Conservation (phyloP, 2,888 invertebrate genomes). For the Drosophila limbata region DNA sequence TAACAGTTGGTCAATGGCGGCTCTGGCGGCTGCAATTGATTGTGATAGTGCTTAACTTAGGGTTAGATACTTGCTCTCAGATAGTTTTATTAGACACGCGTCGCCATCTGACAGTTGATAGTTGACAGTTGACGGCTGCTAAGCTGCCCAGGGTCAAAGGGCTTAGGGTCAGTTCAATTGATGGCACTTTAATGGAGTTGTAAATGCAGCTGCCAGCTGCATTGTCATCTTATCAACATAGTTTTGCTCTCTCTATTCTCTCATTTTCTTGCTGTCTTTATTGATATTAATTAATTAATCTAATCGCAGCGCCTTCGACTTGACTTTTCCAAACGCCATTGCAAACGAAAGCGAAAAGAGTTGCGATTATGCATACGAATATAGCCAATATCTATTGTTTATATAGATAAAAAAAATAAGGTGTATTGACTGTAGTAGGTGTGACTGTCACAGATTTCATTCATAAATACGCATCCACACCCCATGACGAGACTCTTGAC, state of each 20-base stretch:
- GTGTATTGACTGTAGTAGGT: slow-evolving; percentile 48
- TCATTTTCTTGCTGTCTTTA: neutral
- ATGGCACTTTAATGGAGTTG: slow-evolving; percentile 72
- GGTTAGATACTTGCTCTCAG: slow-evolving; percentile 49
- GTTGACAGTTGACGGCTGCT: slow-evolving; percentile 44
- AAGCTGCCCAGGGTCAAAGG: slow-evolving; percentile 51
- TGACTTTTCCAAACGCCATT: slow-evolving; percentile 7
- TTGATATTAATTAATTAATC: slow-evolving; percentile 29
- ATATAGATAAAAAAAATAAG: slow-evolving; percentile 65
- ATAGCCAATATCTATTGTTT: slow-evolving; percentile 73
- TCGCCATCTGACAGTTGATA: slow-evolving; percentile 56
- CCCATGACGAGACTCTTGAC: slow-evolving; percentile 45
- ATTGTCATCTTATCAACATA: slow-evolving; percentile 36
- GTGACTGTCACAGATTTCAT: slow-evolving; percentile 70
- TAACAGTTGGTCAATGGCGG: slow-evolving; percentile 74
- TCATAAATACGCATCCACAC: slow-evolving; percentile 60
- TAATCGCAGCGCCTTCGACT: slow-evolving; percentile 13
- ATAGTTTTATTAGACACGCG: slow-evolving; percentile 79
- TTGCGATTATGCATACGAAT: slow-evolving; percentile 60
- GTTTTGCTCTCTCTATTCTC: neutral
- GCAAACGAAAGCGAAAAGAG: slow-evolving; percentile 62
- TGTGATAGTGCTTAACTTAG: slow-evolving; percentile 39
- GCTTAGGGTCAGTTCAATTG: slow-evolving; percentile 43
- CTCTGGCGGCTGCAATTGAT: slow-evolving; percentile 60
- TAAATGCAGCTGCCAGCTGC: slow-evolving; percentile 67